These are phyloP conservation scores for Oreochromis spilurus DNA, from an alignment of 2,113 vertebrate species.

Conservation along the genomic window DNA sequence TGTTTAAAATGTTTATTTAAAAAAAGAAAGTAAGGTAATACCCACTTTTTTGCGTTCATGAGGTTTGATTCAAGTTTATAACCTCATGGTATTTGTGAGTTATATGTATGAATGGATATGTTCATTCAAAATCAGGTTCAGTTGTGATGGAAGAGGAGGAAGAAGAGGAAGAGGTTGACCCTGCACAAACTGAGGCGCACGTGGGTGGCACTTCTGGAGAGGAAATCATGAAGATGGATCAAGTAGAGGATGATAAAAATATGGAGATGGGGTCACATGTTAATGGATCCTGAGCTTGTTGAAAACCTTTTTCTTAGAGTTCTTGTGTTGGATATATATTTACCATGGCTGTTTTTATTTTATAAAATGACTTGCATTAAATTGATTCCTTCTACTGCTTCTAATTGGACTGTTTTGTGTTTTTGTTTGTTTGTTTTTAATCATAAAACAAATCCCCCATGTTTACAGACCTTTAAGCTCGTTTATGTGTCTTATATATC, in stretches of 20 bases:
- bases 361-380: slow-evolving; percentile 28
- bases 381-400: slow-evolving; percentile 1
- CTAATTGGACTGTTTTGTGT: neutral
- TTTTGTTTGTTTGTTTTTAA: neutral
- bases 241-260: slow-evolving; percentile 37
- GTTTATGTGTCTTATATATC: neutral
- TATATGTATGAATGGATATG: neutral
- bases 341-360: neutral
- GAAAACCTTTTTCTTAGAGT: neutral
- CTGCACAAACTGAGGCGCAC: neutral
- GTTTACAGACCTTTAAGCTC: neutral
- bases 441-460: neutral
- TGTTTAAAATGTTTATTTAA: neutral
- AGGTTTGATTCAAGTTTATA: neutral
- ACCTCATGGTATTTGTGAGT: neutral
- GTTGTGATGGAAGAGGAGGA: slow-evolving; percentile 61
- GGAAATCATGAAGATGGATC: slow-evolving; percentile 22
- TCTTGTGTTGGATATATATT: neutral
- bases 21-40: neutral
- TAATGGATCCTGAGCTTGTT: slow-evolving; percentile 75
- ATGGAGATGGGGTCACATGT: slow-evolving; percentile 82
- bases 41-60: neutral
- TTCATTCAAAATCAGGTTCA: slow-evolving; percentile 3
- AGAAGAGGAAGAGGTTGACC: slow-evolving; percentile 37
- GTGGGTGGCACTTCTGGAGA: slow-evolving; percentile 24